phyloP scores from a whole-genome alignment of 2,797 vertebrate genomes.

The Argyrosomus regius region DNA sequence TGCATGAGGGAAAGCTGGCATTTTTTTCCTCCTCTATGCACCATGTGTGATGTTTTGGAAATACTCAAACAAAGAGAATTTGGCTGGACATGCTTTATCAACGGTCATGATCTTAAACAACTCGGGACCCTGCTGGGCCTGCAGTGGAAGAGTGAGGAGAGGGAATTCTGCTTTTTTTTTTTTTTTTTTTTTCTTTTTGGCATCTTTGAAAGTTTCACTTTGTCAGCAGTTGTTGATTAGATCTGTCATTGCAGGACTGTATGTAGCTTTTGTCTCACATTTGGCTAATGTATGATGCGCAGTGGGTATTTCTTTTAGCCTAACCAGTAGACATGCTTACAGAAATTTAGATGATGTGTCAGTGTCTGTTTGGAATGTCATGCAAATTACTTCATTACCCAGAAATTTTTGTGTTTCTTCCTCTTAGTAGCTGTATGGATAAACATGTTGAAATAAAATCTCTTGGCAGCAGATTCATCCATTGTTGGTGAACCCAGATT shows the following conservation, averaged over 20 bases:
- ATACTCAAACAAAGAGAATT: constrained; percentile 69
- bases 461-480: constrained; percentile 56
- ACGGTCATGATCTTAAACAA: constrained; percentile 62
- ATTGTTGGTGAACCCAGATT: constrained; percentile 69
- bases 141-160: constrained; percentile 12
- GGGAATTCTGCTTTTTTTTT: constrained; percentile 19
- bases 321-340: neutral
- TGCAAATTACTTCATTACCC: constrained; percentile 54
- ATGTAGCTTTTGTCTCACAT: constrained; percentile 32
- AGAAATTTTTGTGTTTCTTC: constrained; percentile 56
- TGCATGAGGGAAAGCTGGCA: constrained; percentile 63
- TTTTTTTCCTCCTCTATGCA: constrained; percentile 40
- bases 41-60: constrained; percentile 75
- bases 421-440: constrained; percentile 33
- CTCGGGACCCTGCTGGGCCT: constrained; percentile 17
- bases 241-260: constrained; percentile 10
- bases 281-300: constrained; percentile 30
- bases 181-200: constrained; percentile 4
- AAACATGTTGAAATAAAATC: constrained; percentile 3
- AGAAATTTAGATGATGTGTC: neutral
- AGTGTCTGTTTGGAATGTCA: constrained; percentile 21
- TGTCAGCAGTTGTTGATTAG: constrained; percentile 50
- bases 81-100: constrained; percentile 71
- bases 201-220: constrained; percentile 29
- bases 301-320: constrained; percentile 19